phyloP scores from a whole-genome alignment of 23 tunicate genomes.

The Ascidia mentula region DNA sequence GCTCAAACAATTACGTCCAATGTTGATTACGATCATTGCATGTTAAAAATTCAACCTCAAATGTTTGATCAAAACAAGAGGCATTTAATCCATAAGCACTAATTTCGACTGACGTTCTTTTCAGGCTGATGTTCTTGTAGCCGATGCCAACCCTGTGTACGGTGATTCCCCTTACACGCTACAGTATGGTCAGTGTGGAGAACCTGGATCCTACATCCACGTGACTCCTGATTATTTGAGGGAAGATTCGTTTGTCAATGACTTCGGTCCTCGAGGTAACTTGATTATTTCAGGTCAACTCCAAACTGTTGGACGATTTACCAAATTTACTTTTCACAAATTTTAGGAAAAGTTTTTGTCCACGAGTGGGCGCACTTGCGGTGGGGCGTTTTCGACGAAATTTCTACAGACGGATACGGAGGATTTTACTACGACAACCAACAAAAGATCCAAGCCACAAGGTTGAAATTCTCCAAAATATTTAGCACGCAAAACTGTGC shows the following conservation, averaged over 20 bases:
- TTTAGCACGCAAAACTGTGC: no score
- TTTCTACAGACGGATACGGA: slow-evolving; percentile 36
- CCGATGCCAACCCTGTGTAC: slow-evolving; percentile 34
- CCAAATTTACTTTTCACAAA: neutral
- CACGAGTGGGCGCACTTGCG: slow-evolving; percentile 85
- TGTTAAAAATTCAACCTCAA: no score
- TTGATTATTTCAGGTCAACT: no score
- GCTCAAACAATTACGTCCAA: no score
- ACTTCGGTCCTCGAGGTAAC: slow-evolving; percentile 58
- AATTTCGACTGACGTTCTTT: no score
- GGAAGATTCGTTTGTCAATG: slow-evolving; percentile 10
- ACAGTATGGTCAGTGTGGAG: slow-evolving; percentile 57
- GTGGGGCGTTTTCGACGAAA: slow-evolving; percentile 88
- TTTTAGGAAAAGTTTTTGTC: slow-evolving; percentile 65
- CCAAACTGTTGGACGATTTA: no score
- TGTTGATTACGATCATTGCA: no score
- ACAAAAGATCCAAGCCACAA: neutral
- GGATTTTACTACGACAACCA: slow-evolving; percentile 39
- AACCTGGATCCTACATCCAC: slow-evolving; percentile 53
- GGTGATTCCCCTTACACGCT: slow-evolving; percentile 52
- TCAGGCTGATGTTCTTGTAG: slow-evolving; percentile 48
- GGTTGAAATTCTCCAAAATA: no score
- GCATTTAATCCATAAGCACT: no score
- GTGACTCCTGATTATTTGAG: slow-evolving; percentile 41
- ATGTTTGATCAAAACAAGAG: no score